Evolutionary conservation across 2,888 invertebrate genomes (phyloP).

Genomic region (Cerastis rubricosa): DNA sequence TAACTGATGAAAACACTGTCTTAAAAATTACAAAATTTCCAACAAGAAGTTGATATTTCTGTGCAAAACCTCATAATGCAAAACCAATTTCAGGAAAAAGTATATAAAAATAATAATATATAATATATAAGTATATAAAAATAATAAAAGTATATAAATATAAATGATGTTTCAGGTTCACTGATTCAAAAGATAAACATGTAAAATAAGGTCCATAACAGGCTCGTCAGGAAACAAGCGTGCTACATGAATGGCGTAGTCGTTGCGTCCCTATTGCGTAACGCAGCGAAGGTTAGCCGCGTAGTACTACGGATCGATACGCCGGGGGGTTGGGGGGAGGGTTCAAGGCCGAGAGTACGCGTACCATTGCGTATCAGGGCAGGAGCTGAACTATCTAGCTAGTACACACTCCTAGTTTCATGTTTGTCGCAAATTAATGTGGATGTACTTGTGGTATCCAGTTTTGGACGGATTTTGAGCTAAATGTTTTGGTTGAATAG

Average conservation of each 20-base stretch:
- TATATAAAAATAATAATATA: too few species aligned
- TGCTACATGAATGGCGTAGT: conserved; percentile 45
- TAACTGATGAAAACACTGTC: not conserved
- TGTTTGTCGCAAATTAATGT: conserved; percentile 32
- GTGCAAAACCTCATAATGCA: not conserved
- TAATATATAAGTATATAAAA: too few species aligned
- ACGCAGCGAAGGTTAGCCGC: conserved; percentile 54
- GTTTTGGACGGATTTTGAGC: not conserved
- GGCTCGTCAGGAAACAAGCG: conserved; percentile 24
- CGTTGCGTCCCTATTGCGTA: conserved; percentile 45
- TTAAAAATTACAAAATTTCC: too few species aligned
- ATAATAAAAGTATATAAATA: too few species aligned
- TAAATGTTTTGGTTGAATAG: not conserved
- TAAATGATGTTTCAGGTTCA: conserved; percentile 7
- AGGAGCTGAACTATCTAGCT: conserved; percentile 27
- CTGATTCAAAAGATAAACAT: conserved; percentile 15
- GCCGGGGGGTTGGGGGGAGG: conserved; percentile 20
- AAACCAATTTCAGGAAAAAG: not conserved
- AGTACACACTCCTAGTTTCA: conserved; percentile 21
- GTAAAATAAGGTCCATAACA: not conserved
- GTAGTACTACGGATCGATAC: conserved; percentile 75
- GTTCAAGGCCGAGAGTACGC: conserved; percentile 75
- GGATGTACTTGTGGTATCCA: not conserved
- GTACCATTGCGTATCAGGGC: conserved; percentile 74
- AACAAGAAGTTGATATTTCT: not conserved